Percentiles rank a stretch among this genome's conserved stretches.
These are phyloP conservation scores for Zaprionus ghesquierei DNA, from an alignment of 1,140 invertebrate genomes.

Conservation along the genomic window DNA sequence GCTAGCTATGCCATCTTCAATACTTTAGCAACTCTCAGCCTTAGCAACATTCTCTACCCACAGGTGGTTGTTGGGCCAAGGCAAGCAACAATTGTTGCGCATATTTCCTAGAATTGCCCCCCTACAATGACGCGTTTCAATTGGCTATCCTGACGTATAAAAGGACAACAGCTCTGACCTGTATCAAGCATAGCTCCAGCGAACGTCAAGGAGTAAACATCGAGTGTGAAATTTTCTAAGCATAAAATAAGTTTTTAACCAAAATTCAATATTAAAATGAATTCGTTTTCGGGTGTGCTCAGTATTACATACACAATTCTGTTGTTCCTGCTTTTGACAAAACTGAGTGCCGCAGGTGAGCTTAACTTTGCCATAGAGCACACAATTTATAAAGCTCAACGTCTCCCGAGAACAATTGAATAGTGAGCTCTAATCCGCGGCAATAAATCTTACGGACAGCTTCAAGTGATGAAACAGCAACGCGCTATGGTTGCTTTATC, in stretches of 20 bases:
- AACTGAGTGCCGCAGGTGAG: conserved; percentile 68
- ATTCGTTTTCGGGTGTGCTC: conserved; percentile 49
- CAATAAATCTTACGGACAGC: conserved; percentile 31
- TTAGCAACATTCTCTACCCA: conserved; percentile 32
- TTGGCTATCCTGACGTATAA: conserved; percentile 56
- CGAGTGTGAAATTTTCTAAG: not conserved
- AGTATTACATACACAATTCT: conserved; percentile 47
- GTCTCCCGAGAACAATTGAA: not conserved
- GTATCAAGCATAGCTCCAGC: conserved; percentile 57
- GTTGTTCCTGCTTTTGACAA: conserved; percentile 50
- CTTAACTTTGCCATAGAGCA: not conserved
- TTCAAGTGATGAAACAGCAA: not conserved
- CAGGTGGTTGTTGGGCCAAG: conserved; percentile 26
- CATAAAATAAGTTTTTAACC: not conserved
- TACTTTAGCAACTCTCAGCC: not conserved
- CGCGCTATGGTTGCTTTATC: not conserved
- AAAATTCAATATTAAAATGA: conserved; percentile 45
- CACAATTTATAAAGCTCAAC: conserved; percentile 21
- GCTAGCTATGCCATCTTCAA: too few relatives aligned
- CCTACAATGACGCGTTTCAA: not conserved
- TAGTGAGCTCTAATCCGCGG: not conserved
- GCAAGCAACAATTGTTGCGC: conserved; percentile 8
- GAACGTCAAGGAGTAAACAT: conserved; percentile 47
- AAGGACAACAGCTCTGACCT: conserved; percentile 52
- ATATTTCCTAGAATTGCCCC: not conserved